phyloP scores from a whole-genome alignment of 2,797 vertebrate genomes.

The Podargus strigoides region DNA sequence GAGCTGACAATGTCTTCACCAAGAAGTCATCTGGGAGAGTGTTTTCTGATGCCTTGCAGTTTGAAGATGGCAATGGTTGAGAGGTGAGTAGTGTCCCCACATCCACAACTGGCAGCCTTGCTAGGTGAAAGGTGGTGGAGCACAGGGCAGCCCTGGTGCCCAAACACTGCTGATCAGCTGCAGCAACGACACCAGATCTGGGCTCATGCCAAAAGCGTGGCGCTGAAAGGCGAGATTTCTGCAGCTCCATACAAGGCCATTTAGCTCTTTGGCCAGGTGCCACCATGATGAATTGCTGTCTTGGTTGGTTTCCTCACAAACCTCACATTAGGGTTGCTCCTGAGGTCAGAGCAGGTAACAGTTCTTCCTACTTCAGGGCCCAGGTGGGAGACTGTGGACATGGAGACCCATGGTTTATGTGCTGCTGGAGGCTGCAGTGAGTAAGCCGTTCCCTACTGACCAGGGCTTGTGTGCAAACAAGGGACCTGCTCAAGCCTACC shows the following conservation, averaged over 20 bases:
- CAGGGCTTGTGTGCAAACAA: fast-evolving
- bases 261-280: not conserved
- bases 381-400: not conserved
- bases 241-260: not conserved
- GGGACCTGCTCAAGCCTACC: not conserved
- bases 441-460: not conserved
- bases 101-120: not conserved
- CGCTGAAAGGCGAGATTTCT: not conserved
- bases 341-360: not conserved
- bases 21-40: not conserved
- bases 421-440: not conserved
- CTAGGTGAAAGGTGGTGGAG: not conserved
- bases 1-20: not conserved
- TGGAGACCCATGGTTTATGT: not conserved
- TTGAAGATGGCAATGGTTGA: not conserved
- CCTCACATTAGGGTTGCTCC: not conserved
- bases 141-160: not conserved
- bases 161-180: not conserved
- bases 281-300: not conserved
- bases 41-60: fast-evolving
- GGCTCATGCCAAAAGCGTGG: not conserved
- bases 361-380: not conserved
- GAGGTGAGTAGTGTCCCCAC: fast-evolving
- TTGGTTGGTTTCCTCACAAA: not conserved
- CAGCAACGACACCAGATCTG: not conserved